phyloP scores from a whole-genome alignment of 2,797 vertebrate genomes.

The Sebastes alutus region DNA sequence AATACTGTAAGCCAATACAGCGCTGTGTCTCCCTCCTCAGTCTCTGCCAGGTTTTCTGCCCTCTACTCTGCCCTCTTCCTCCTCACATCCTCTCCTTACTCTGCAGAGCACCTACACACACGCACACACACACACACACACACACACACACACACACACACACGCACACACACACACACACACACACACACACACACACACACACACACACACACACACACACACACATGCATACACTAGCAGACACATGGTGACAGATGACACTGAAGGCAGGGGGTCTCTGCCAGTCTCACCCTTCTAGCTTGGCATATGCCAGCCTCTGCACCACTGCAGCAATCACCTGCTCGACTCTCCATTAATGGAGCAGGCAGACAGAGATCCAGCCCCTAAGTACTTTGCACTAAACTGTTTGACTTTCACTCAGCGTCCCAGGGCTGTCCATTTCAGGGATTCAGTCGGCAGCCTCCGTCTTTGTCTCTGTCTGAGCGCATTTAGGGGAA shows the following conservation, averaged over 20 bases:
- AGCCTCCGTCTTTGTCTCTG: constrained; percentile 65
- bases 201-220: constrained; percentile 6
- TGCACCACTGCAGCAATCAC: constrained; percentile 62
- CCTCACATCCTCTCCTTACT: constrained; percentile 12
- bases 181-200: constrained; percentile 3
- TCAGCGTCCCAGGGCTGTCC: constrained; percentile 51
- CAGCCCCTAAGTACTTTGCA: constrained; percentile 34
- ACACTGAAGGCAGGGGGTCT: constrained; percentile 62
- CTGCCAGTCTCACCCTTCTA: constrained; percentile 41
- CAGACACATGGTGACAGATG: constrained; percentile 58
- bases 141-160: neutral
- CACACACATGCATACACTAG: neutral
- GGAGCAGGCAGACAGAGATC: constrained; percentile 23
- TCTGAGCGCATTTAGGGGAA: constrained; percentile 59
- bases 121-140: neutral
- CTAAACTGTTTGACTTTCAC: constrained; percentile 68
- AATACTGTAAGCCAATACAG: constrained; percentile 16
- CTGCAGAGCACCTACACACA: constrained; percentile 5
- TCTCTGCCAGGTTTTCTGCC: constrained; percentile 27
- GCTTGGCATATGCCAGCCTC: constrained; percentile 65
- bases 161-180: neutral
- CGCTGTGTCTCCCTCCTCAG: neutral
- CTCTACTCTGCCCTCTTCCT: constrained; percentile 28
- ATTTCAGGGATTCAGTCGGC: constrained; percentile 58
- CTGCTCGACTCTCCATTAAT: constrained; percentile 44